These are phyloP conservation scores for Pachliopta kotzebuea DNA, from an alignment of 2,888 invertebrate species.

Conservation along the genomic window DNA sequence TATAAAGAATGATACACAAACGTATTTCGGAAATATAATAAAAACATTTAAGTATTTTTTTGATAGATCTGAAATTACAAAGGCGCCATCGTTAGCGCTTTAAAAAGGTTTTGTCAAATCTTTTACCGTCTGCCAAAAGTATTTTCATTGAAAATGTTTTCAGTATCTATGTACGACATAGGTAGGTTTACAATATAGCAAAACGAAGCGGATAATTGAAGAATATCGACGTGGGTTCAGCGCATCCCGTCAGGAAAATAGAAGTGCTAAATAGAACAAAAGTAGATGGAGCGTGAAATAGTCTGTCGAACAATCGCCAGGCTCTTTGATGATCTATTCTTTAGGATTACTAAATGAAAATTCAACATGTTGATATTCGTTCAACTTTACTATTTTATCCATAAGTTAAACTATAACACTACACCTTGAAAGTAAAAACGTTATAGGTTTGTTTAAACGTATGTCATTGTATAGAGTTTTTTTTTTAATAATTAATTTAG, in stretches of 20 bases:
- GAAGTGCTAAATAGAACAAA: slow-evolving; percentile 63
- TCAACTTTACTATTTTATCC: not conserved
- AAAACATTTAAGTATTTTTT: not conserved
- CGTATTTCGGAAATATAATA: not conserved
- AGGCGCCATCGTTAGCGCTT: slow-evolving; percentile 4
- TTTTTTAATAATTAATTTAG: no score
- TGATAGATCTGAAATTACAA: slow-evolving; percentile 4
- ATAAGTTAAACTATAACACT: not conserved
- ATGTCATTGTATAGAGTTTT: no score
- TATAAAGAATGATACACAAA: not conserved
- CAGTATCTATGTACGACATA: slow-evolving; percentile 13
- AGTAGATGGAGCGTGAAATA: slow-evolving; percentile 62
- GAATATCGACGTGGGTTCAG: slow-evolving; percentile 40
- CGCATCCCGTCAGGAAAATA: slow-evolving; percentile 54
- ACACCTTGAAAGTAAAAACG: no score
- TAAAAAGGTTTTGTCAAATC: not conserved
- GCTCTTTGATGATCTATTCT: slow-evolving; percentile 45
- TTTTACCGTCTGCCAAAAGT: not conserved
- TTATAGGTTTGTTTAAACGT: no score
- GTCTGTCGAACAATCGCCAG: slow-evolving; percentile 46
- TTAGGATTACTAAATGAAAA: slow-evolving; percentile 10
- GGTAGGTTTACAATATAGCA: slow-evolving; percentile 25
- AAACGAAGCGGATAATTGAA: slow-evolving; percentile 46
- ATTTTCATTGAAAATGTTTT: slow-evolving; percentile 2
- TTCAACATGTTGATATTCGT: not conserved